Base-by-base conservation (phyloP, 2,888 invertebrate species). In the Spilarctia lutea region DNA sequence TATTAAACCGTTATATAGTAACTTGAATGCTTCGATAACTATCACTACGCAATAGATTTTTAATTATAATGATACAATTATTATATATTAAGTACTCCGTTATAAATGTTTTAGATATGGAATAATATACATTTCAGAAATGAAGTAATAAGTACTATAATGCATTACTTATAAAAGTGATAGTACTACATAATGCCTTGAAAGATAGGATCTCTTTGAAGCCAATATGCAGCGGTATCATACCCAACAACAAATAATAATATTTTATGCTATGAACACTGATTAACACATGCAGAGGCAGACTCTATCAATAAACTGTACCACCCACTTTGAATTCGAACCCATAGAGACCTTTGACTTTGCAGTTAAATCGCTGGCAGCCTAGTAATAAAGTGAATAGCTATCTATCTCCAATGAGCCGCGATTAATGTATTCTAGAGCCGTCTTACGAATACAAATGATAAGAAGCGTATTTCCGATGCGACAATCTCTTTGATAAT, bases 401-500 rank as follows among this genome's bases (percentile, higher is more conserved):
- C 35, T 56, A 52, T 66, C 35, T 56, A 52, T 66, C 33, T 39
- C 18, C 65, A 66, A 65, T 72, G 71, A 65, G 27, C 52, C n/a
- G 13, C 65, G 52, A 48, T 66, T 39, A 72, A 65, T 18, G 24
- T 65, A 71, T 65, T 71, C 30, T 71, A 20, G 35, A 48, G 16
- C 24, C 6, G 30, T 67, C 27, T 67, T 67, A 67, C 27, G 67
- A 45, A 67, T 45, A 66, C 39, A 66, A 56, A 45, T 39, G 52
- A 56, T 42, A 35, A 66, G 39, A 35, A 2, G 7, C 20, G 72
- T 52, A 66, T 60, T 27, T 60, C 27, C 27, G 52, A 52, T 35
- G 35, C 65, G 52, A 66, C 30, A 67, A 56, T 67, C 56, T 66
- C 56, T 33, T 66, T 72, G 16, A 66, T 39, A 67, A 68, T 52